phyloP scores from a whole-genome alignment of 2,888 invertebrate species.

The Diarsia mendica region DNA sequence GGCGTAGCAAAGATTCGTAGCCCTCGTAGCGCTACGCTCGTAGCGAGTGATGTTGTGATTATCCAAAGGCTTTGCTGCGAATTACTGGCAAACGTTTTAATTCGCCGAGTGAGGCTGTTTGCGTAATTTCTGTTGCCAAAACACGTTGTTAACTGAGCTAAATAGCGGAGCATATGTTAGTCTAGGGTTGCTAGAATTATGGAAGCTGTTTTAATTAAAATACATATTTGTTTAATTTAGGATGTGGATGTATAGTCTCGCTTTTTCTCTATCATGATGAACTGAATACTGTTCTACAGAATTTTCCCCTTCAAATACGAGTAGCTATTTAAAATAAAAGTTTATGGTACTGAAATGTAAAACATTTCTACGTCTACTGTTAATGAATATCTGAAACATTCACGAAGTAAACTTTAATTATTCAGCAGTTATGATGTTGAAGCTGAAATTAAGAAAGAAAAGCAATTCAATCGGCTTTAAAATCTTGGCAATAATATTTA shows the following conservation, averaged over 20 bases:
- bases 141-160: slow-evolving; percentile 55
- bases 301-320: slow-evolving; percentile 1
- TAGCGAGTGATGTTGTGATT: slow-evolving; percentile 64
- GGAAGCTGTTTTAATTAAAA: slow-evolving; percentile 47
- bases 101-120: slow-evolving; percentile 58
- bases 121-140: slow-evolving; percentile 64
- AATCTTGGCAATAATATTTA: slow-evolving; percentile 25
- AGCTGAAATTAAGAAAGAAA: slow-evolving; percentile 7
- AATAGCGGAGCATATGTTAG: slow-evolving; percentile 52
- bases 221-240: slow-evolving; percentile 43
- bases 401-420: slow-evolving; percentile 22
- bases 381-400: slow-evolving; percentile 41
- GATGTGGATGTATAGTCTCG: background rate
- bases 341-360: background rate
- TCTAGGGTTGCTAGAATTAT: slow-evolving; percentile 43
- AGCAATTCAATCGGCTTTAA: background rate
- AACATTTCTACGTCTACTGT: slow-evolving; percentile 7
- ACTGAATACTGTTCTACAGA: background rate
- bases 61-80: slow-evolving; percentile 62
- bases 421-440: slow-evolving; percentile 13
- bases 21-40: slow-evolving; percentile 57
- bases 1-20: slow-evolving; percentile 63
- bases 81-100: slow-evolving; percentile 61
- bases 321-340: background rate
- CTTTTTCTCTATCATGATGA: slow-evolving; percentile 13